Conservation (phyloP, 2,797 vertebrate species). For the Falco berigora region DNA sequence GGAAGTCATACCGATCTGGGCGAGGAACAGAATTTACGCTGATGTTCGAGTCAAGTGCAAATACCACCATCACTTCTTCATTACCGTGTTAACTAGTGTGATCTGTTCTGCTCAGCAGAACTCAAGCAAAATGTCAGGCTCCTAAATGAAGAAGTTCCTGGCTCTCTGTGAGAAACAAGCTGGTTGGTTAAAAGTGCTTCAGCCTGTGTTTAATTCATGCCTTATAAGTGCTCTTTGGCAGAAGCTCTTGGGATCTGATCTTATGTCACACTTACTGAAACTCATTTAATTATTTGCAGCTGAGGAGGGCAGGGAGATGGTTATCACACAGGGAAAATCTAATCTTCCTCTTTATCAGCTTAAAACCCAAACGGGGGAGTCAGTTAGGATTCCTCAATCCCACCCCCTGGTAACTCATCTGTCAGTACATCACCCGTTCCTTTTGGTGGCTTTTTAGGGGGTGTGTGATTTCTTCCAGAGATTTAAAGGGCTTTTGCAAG, state of each 20-base stretch:
- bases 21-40: slow-evolving; percentile 44
- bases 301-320: slow-evolving; percentile 33
- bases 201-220: slow-evolving; percentile 64
- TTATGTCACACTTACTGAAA: slow-evolving; percentile 55
- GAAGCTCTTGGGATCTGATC: slow-evolving; percentile 57
- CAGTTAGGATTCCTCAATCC: neutral
- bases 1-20: neutral
- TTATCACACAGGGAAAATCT: slow-evolving; percentile 33
- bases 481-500: neutral
- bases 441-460: neutral
- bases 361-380: neutral
- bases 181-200: slow-evolving; percentile 59
- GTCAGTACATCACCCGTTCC: neutral
- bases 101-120: slow-evolving; percentile 61
- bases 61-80: slow-evolving; percentile 60
- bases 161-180: neutral
- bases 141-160: slow-evolving; percentile 54
- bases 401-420: neutral
- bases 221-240: slow-evolving; percentile 57
- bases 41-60: slow-evolving; percentile 35
- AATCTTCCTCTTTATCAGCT: slow-evolving; percentile 17
- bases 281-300: slow-evolving; percentile 51
- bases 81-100: slow-evolving; percentile 52
- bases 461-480: neutral
- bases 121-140: slow-evolving; percentile 54